Evolutionary conservation across 2,113 vertebrate species (phyloP).

Genomic region (Apistogramma diplotaenia): DNA sequence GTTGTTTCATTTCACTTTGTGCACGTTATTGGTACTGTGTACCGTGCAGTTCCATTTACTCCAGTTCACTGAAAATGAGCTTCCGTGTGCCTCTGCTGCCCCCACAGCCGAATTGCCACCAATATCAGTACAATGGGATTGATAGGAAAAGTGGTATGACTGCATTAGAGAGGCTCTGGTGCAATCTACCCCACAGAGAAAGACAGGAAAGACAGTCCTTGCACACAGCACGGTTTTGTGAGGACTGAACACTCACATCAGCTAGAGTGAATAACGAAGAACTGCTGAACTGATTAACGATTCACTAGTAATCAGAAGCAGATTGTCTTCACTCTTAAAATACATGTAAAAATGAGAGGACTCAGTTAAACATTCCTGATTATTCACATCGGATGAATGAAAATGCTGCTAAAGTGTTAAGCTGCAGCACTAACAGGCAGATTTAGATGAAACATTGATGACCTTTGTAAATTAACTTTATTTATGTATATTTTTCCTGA

Average conservation of each 20-base stretch:
- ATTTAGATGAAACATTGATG: conserved; percentile 57
- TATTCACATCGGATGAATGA: background rate
- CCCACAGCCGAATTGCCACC: too few relatives aligned
- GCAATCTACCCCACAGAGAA: background rate
- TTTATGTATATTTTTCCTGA: background rate
- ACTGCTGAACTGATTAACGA: conserved; percentile 3
- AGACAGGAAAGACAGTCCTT: background rate
- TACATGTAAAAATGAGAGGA: background rate
- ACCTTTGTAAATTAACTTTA: conserved; percentile 11
- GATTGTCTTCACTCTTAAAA: background rate
- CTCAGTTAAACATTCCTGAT: background rate
- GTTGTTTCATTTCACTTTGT: too few relatives aligned
- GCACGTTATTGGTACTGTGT: too few relatives aligned
- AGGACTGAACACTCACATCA: background rate
- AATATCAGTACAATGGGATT: too few relatives aligned
- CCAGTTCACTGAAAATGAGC: background rate
- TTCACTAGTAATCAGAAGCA: background rate
- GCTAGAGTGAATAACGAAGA: background rate
- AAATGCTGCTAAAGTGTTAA: background rate
- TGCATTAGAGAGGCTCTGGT: too few relatives aligned
- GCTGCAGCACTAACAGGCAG: background rate
- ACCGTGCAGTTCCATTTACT: background rate
- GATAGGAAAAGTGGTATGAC: too few relatives aligned
- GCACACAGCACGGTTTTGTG: background rate
- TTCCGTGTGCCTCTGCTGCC: too few relatives aligned